phyloP scores from a whole-genome alignment of 1,140 invertebrate genomes.

The Pseudoatta argentina region DNA sequence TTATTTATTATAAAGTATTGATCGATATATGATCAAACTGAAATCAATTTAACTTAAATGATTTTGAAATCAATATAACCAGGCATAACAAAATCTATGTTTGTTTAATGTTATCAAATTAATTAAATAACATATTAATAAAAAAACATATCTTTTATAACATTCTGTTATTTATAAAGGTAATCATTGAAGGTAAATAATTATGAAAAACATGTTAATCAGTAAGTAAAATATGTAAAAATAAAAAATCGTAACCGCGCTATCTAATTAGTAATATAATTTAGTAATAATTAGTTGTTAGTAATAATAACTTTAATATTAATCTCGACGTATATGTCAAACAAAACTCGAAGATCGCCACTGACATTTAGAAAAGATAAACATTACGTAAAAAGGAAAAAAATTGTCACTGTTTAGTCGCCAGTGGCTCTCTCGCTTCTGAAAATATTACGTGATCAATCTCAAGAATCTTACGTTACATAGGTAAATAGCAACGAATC shows the following conservation, averaged over 20 bases:
- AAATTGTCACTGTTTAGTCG: not conserved
- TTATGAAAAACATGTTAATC: not conserved
- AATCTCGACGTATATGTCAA: not conserved
- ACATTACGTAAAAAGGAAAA: not conserved
- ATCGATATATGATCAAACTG: not conserved
- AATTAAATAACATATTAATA: not conserved
- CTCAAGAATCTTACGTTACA: not conserved
- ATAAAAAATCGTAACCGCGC: not conserved
- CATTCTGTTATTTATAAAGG: not conserved
- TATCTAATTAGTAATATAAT: not conserved
- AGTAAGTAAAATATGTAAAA: not conserved
- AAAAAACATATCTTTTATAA: not conserved
- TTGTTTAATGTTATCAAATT: not conserved
- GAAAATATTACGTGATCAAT: not conserved
- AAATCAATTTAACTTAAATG: not conserved
- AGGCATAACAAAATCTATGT: not conserved
- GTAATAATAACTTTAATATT: not conserved
- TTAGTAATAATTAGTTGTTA: conserved; percentile 10
- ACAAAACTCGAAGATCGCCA: not conserved
- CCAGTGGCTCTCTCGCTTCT: not conserved
- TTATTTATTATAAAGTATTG: not conserved
- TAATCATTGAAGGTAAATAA: not conserved
- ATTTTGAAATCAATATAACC: not conserved
- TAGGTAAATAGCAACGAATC: not conserved
- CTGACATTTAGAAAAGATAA: not conserved